Evolutionary conservation across 1,140 invertebrate genomes (phyloP).

Genomic region (Apocrypta bakeri): DNA sequence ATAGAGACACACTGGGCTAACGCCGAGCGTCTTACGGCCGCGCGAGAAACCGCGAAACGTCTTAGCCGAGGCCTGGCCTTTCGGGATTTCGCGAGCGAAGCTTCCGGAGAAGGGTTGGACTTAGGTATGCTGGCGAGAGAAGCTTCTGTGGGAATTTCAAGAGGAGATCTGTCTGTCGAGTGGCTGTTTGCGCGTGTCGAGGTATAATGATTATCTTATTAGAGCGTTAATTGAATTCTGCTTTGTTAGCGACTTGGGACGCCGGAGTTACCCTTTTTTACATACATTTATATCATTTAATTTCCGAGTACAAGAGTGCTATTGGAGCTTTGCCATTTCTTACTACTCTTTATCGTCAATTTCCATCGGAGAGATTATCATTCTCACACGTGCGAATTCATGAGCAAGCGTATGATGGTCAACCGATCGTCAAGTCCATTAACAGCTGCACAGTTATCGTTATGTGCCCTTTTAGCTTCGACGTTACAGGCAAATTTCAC

Average conservation of each 20-base stretch:
- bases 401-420: constrained; percentile 1
- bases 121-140: background rate
- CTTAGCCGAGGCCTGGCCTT: constrained; percentile 36
- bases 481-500: constrained; percentile 17
- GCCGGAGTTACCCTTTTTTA: too few relatives aligned
- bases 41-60: constrained; percentile 51
- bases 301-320: too few relatives aligned
- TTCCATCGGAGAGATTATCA: background rate
- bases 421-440: constrained; percentile 36
- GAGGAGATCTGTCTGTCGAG: constrained; percentile 5
- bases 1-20: background rate
- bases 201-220: constrained; percentile 42
- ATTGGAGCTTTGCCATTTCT: too few relatives aligned
- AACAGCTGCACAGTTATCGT: constrained; percentile 44
- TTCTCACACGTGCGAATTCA: too few relatives aligned
- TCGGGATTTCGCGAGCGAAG: constrained; percentile 33
- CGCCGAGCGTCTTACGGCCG: background rate
- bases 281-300: too few relatives aligned
- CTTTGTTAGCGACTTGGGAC: background rate
- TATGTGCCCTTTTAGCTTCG: constrained; percentile 43
- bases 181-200: background rate
- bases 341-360: too few relatives aligned
- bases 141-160: background rate
- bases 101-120: background rate
- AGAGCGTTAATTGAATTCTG: constrained; percentile 33